phyloP scores from a whole-genome alignment of 2,113 vertebrate species.

The Campylorhamphus procurvoides region DNA sequence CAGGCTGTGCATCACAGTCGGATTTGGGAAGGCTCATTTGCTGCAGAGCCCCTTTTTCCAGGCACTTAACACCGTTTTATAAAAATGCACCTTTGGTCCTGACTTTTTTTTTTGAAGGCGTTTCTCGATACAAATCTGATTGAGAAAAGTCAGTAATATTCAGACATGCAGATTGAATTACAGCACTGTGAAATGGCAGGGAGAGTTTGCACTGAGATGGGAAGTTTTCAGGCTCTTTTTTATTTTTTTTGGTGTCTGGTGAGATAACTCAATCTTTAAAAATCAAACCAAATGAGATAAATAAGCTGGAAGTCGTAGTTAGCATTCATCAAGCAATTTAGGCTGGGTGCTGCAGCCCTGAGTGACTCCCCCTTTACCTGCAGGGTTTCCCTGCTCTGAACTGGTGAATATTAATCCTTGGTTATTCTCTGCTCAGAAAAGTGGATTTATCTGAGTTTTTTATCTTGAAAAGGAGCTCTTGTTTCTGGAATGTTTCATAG shows the following conservation, averaged over 20 bases:
- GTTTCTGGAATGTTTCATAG: neutral
- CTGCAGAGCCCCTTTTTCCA: neutral
- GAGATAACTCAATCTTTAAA: constrained; percentile 30
- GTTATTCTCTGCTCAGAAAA: constrained; percentile 19
- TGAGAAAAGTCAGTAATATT: constrained; percentile 3
- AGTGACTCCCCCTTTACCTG: constrained; percentile 41
- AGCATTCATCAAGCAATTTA: constrained; percentile 47
- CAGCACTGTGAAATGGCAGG: neutral
- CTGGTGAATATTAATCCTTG: constrained; percentile 51
- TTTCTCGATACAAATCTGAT: constrained; percentile 12
- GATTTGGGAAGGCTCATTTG: neutral
- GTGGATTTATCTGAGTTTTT: neutral
- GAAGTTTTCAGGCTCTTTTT: neutral
- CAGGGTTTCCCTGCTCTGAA: constrained; percentile 39
- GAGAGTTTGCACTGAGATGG: neutral
- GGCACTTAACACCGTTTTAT: neutral
- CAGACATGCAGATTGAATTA: neutral
- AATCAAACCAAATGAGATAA: constrained; percentile 62
- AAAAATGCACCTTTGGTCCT: neutral
- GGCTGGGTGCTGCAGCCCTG: neutral
- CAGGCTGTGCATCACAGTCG: neutral
- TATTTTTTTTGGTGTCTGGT: neutral
- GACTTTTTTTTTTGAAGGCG: neutral
- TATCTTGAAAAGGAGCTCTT: neutral
- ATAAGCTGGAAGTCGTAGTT: constrained; percentile 34